A percentile compares a stretch with the other conserved stretches of the same genome.
Conservation (phyloP, 2,888 invertebrate genomes). For the Sarcophaga variegata region DNA sequence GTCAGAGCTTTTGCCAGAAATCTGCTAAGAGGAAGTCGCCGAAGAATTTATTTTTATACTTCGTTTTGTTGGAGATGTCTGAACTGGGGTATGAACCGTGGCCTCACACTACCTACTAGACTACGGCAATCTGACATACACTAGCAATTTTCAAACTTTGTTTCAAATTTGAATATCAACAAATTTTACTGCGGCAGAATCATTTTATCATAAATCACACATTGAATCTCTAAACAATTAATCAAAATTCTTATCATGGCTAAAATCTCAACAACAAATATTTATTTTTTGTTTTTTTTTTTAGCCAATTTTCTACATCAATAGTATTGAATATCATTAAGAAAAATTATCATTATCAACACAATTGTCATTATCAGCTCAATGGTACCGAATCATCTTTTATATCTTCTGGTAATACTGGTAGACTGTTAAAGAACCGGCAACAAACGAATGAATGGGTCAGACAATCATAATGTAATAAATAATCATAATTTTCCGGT, state of each 20-base stretch:
- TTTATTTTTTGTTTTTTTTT: not conserved
- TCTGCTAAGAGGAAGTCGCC: no score
- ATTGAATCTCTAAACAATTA: not conserved
- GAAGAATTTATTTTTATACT: no score
- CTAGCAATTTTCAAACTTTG: no score
- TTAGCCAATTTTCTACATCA: constrained; percentile 41
- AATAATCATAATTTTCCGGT: constrained; percentile 80
- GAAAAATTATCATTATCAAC: not conserved
- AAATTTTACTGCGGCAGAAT: not conserved
- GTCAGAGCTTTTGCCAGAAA: no score
- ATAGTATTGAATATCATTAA: constrained; percentile 49
- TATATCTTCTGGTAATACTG: constrained; percentile 30
- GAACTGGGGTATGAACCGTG: no score
- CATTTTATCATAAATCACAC: not conserved
- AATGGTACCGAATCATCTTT: constrained; percentile 7
- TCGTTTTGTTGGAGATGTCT: no score
- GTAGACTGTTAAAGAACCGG: not conserved
- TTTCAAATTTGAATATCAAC: no score
- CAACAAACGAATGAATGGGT: constrained; percentile 3
- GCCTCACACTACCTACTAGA: no score
- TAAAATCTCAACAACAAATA: constrained; percentile 19
- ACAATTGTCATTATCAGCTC: constrained; percentile 13
- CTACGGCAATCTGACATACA: no score
- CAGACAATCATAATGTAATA: constrained; percentile 58
- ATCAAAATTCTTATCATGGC: not conserved